These are phyloP conservation scores for Sceloporus tristichus DNA, from an alignment of 2,113 vertebrate genomes.

Conservation along the genomic window DNA sequence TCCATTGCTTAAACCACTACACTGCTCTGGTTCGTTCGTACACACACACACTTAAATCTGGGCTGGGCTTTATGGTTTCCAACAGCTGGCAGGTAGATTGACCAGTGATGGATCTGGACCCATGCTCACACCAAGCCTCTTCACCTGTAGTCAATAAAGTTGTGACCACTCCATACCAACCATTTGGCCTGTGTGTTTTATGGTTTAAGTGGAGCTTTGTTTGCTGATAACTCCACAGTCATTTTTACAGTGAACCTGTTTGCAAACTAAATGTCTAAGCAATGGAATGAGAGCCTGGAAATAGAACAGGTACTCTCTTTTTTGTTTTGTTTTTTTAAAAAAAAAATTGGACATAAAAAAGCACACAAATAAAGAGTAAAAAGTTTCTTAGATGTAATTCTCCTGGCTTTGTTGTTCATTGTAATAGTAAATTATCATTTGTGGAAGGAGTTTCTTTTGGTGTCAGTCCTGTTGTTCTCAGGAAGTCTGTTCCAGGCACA, in stretches of 20 bases:
- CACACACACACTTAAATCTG: too few relatives aligned
- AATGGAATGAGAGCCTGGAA: not conserved
- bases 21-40: too few relatives aligned
- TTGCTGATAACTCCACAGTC: not conserved
- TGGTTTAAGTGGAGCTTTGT: too few relatives aligned
- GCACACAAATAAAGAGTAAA: too few relatives aligned
- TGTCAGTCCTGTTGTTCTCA: not conserved
- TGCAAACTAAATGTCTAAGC: conserved; percentile 26
- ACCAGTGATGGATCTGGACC: too few relatives aligned
- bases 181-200: too few relatives aligned
- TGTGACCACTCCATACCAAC: too few relatives aligned
- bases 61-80: too few relatives aligned
- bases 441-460: not conserved
- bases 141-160: too few relatives aligned
- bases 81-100: too few relatives aligned
- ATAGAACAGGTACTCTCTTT: not conserved
- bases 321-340: not conserved
- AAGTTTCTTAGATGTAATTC: not conserved
- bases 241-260: not conserved
- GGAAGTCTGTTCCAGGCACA: conserved; percentile 13
- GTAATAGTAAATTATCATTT: not conserved
- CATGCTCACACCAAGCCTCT: too few relatives aligned
- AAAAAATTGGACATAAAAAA: not conserved
- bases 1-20: too few relatives aligned
- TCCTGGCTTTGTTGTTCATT: conserved; percentile 35